Evolutionary conservation across 1,140 invertebrate species (phyloP).

Genomic region (Drosophila virilis): DNA sequence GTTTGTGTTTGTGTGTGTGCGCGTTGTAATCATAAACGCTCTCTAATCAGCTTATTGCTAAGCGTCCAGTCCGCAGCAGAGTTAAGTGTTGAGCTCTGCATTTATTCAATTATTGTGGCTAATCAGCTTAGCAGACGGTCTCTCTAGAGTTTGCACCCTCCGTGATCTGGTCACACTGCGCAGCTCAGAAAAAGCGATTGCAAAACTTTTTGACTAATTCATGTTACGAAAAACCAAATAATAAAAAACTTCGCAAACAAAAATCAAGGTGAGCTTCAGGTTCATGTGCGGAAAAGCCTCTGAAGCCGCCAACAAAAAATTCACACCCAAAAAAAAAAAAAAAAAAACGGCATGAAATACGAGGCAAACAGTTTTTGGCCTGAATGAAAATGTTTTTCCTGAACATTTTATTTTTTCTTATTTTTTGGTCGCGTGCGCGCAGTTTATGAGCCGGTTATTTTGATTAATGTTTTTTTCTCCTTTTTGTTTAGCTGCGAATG

Average conservation of each 20-base stretch:
- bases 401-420: conserved; percentile 15
- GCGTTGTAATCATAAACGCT: conserved; percentile 2
- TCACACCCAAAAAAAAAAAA: not conserved
- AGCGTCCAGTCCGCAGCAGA: not conserved
- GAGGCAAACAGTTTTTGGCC: conserved; percentile 37
- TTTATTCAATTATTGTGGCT: conserved; percentile 13
- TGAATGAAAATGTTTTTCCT: conserved; percentile 37
- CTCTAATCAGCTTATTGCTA: conserved; percentile 21
- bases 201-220: conserved; percentile 52
- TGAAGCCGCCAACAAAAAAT: conserved; percentile 1
- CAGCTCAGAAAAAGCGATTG: conserved; percentile 26
- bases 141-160: not conserved
- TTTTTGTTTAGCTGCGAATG: conserved; percentile 1
- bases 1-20: not conserved
- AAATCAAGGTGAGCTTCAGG: conserved; percentile 30
- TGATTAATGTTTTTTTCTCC: conserved; percentile 32
- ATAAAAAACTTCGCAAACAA: conserved; percentile 4
- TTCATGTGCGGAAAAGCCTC: conserved; percentile 21
- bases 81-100: conserved; percentile 13
- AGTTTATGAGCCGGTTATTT: conserved; percentile 43
- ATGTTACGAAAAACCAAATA: not conserved
- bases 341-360: conserved; percentile 1
- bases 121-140: conserved; percentile 45
- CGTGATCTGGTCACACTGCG: conserved; percentile 6
- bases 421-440: conserved; percentile 16